A percentile compares a stretch with the other conserved stretches of the same genome.
phyloP scores from a whole-genome alignment of 2,797 vertebrate species.

The Nasua narica region DNA sequence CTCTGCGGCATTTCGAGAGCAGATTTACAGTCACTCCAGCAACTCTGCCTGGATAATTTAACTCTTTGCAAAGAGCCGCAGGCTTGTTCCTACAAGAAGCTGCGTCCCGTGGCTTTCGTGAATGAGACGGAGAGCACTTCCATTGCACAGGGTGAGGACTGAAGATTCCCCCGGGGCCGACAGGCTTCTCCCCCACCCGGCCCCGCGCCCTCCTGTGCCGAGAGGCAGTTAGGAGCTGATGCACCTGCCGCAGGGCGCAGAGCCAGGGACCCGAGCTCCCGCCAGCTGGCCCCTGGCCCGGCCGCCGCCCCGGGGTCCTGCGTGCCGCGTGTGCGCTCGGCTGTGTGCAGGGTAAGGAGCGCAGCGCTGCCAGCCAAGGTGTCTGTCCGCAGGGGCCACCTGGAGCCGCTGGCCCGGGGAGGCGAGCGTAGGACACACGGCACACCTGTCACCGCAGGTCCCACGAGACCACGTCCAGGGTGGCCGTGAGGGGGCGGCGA shows the following conservation, averaged over 20 bases:
- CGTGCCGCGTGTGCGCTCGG: rapidly evolving
- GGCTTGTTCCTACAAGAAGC: background rate
- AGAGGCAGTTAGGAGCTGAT: background rate
- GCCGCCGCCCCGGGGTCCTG: background rate
- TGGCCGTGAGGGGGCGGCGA: background rate
- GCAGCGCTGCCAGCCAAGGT: rapidly evolving
- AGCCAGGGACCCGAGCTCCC: background rate
- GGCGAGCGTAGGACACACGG: background rate
- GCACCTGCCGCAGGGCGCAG: background rate
- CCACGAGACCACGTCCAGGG: background rate
- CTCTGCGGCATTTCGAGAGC: background rate
- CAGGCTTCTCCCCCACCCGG: background rate
- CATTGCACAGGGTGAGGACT: background rate
- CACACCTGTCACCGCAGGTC: rapidly evolving
- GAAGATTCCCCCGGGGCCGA: background rate
- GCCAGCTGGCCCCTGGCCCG: background rate
- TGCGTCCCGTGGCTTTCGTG: background rate
- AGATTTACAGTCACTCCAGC: background rate
- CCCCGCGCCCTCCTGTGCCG: background rate
- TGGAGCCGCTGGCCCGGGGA: background rate
- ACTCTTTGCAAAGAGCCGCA: background rate
- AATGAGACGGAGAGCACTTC: background rate
- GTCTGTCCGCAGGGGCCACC: background rate
- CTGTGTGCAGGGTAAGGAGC: background rate
- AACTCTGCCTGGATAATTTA: background rate